Evolutionary conservation across 1,140 invertebrate species (phyloP).

Genomic region (Drosophila willistoni): DNA sequence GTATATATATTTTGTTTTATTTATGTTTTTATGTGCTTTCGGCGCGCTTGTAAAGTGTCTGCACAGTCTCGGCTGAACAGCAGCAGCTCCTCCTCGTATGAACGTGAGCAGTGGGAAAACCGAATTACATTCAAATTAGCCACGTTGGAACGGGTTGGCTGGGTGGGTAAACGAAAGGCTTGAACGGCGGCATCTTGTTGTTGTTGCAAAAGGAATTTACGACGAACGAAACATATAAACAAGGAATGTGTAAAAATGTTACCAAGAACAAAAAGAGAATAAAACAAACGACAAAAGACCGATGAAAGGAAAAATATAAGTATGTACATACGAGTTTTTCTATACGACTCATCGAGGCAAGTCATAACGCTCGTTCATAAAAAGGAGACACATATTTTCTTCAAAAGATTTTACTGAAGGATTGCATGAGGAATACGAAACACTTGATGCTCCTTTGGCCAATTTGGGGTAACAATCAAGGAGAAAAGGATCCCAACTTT

Average conservation of each 20-base stretch:
- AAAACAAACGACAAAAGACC: conserved; percentile 8
- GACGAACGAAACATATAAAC: conserved; percentile 45
- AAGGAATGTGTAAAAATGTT: conserved; percentile 52
- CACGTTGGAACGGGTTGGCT: neutral
- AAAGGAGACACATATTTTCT: neutral
- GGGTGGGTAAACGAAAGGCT: neutral
- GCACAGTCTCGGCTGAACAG: conserved; percentile 29
- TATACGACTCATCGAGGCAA: neutral
- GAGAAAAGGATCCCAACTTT: too few species aligned
- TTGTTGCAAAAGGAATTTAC: conserved; percentile 38
- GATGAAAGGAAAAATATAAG: conserved; percentile 26
- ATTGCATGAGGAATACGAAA: too few species aligned
- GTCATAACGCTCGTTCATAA: conserved; percentile 7
- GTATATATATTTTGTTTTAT: conserved; percentile 32
- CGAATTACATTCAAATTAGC: conserved; percentile 77
- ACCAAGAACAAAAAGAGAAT: conserved; percentile 38
- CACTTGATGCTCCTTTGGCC: too few species aligned
- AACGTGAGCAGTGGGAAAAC: conserved; percentile 44
- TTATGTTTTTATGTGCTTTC: conserved; percentile 49
- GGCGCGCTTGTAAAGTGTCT: conserved; percentile 44
- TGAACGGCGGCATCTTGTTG: neutral
- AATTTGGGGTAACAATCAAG: too few species aligned
- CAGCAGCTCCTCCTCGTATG: conserved; percentile 12
- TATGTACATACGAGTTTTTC: neutral
- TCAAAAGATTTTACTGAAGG: neutral